A percentile compares a stretch with the other conserved stretches of the same genome.
phyloP scores from a whole-genome alignment of 2,888 invertebrate genomes.

The Pseudococcus longispinus region DNA sequence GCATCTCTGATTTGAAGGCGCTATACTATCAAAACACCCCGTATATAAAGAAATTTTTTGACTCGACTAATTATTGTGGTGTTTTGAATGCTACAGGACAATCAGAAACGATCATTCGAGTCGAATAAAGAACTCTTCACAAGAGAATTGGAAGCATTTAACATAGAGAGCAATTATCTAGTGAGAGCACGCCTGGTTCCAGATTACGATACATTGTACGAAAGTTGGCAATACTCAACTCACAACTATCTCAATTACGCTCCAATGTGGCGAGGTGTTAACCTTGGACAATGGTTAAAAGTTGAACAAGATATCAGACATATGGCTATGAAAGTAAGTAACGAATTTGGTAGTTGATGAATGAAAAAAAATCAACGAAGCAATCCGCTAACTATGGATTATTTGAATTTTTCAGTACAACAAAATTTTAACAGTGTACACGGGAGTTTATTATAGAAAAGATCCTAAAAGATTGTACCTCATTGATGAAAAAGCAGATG shows the following conservation, averaged over 20 bases:
- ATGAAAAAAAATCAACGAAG: not conserved
- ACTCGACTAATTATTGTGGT: not conserved
- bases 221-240: not conserved
- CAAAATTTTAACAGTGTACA: not conserved
- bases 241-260: not conserved
- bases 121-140: not conserved
- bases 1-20: too few relatives aligned
- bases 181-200: not conserved
- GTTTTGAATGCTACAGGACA: not conserved
- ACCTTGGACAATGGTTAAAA: not conserved
- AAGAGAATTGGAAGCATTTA: not conserved
- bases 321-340: not conserved
- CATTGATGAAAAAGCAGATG: not conserved
- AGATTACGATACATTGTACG: not conserved
- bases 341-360: not conserved
- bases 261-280: not conserved
- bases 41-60: too few relatives aligned
- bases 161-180: not conserved
- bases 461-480: not conserved
- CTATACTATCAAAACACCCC: too few relatives aligned
- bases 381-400: not conserved
- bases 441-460: not conserved
- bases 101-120: not conserved
- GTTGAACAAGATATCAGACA: not conserved
- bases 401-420: not conserved